Percentiles rank a stretch among this genome's conserved stretches.
Evolutionary conservation across 30 jellyfish, hydroid and myxozoan species (phyloP).

Genomic region (Cassiopea xamachana): DNA sequence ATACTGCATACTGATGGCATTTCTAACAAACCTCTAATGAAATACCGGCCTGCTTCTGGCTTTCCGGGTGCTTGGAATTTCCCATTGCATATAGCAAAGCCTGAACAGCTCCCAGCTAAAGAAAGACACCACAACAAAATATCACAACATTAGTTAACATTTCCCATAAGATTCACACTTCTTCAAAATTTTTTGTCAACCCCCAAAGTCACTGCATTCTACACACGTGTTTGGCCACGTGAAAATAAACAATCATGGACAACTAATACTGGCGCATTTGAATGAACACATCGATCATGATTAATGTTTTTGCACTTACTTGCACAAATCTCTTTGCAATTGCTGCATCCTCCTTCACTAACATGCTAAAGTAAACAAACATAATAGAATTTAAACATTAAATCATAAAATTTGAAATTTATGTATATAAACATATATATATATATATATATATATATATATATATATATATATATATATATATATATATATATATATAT

Average conservation of each 20-base stretch:
- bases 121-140: background rate
- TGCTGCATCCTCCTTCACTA: constrained; percentile 36
- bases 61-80: constrained; percentile 79
- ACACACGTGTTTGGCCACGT: no score
- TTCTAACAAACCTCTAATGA: constrained; percentile 68
- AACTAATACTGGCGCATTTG: background rate
- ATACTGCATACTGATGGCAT: background rate
- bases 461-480: no score
- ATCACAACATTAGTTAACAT: no score
- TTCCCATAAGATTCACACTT: no score
- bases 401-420: no score
- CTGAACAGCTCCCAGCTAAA: constrained; percentile 74
- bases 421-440: no score
- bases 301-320: background rate
- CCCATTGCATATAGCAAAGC: constrained; percentile 85
- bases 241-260: no score
- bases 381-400: background rate
- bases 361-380: background rate
- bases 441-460: no score
- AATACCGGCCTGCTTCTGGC: constrained; percentile 87
- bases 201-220: no score
- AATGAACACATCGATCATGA: background rate
- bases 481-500: no score
- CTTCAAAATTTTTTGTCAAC: no score
- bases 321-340: constrained; percentile 46